Conservation (phyloP, 2,797 vertebrate genomes). For the Eulemur mongoz region DNA sequence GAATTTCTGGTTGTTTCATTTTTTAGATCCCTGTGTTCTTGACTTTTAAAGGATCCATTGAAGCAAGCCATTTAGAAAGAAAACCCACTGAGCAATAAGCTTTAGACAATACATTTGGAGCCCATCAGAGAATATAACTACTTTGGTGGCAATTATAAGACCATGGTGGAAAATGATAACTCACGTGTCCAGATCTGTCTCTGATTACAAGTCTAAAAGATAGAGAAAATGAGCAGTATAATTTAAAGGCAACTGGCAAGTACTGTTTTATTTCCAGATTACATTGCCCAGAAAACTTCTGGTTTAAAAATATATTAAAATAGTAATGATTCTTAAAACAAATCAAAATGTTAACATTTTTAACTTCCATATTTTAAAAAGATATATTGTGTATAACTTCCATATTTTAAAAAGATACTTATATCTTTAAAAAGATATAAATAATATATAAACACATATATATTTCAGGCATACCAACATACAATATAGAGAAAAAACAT, state of each 20-base stretch:
- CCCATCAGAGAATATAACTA: neutral
- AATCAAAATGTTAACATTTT: neutral
- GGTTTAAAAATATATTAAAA: constrained; percentile 1
- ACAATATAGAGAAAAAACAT: neutral
- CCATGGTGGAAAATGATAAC: neutral
- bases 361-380: neutral
- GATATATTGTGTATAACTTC: neutral
- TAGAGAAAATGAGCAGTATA: constrained; percentile 5
- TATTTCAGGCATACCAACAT: neutral
- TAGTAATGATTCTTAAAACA: neutral
- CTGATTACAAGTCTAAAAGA: neutral
- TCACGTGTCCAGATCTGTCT: neutral
- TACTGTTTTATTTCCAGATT: neutral
- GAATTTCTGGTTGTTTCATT: neutral
- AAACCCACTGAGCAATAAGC: neutral
- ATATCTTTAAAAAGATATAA: neutral
- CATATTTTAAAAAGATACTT: neutral
- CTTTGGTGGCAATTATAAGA: neutral
- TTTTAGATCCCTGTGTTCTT: neutral
- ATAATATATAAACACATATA: neutral
- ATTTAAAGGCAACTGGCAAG: neutral
- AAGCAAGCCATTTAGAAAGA: constrained; percentile 10
- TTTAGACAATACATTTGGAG: neutral
- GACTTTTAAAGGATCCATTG: neutral
- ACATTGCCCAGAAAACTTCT: neutral